Base-by-base conservation (phyloP, 1,140 invertebrate genomes). In the Drusus annulatus region DNA sequence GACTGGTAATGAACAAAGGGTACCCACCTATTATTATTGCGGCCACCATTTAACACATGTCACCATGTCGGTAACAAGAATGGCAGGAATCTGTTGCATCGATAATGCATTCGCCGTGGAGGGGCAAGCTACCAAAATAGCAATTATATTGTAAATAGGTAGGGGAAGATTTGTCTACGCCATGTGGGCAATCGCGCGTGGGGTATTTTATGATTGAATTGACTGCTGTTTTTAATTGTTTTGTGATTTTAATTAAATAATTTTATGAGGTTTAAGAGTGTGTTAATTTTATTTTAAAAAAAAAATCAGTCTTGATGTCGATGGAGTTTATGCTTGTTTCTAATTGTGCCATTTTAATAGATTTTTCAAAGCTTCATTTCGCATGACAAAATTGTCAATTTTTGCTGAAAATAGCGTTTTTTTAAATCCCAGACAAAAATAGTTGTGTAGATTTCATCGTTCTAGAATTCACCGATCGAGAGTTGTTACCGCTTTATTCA, bases 11-110 rank as follows among this genome's bases (percentile, higher is more conserved):
- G 73, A 58, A 75, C 25, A 58, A 60, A n/a, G 73, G 16, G 54
- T n/a, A 45, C 36, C 36, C 36, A 45, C 36, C 36, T 45, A 45
- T 45, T 45, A 45, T 45, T 45, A 58, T 25, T 75, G 73, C 45
- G 52, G 23, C 23, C 16, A 58, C 54, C 73, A 58, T 75, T 58
- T 75, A 75, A 75, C 73, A 75, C 52, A 75, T 75, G 73, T 75
- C 73, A 75, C 10, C 52, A 45, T 58, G 52, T 75, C 36, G 28
- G 62, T 69, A 50, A 45, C 28, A 28, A 69, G 28, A 15, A 36
- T 16, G 10, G n/a, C 1, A 10, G 71, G 73, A 58, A 56, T 56
- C 25, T 71, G 68, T 10, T 23, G 68, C 68, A 28, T 23, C 50
- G 15, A 71, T 71, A 71, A 71, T 71, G 68, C 68, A 71, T 71